These are phyloP conservation scores for Mormyrus iriodes DNA, from an alignment of 2,113 vertebrate genomes.

Conservation along the genomic window DNA sequence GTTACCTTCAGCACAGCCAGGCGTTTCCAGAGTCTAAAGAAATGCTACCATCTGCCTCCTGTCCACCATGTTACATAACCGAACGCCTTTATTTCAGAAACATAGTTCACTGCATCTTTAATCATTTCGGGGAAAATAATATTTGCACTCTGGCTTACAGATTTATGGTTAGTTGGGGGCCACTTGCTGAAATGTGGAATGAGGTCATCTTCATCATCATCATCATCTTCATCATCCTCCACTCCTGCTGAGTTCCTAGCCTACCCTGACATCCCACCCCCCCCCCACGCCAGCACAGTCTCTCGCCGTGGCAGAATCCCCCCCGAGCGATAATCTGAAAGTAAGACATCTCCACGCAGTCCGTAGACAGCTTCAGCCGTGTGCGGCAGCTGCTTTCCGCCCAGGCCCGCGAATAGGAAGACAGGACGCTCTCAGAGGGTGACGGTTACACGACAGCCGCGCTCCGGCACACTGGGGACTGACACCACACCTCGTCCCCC, in stretches of 20 bases:
- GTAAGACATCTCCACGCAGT: neutral
- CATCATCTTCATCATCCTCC: neutral
- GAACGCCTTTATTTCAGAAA: neutral
- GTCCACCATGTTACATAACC: neutral
- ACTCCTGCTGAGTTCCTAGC: neutral
- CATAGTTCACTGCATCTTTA: neutral
- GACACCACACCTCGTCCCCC: neutral
- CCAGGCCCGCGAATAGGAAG: neutral
- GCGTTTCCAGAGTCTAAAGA: neutral
- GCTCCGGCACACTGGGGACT: neutral
- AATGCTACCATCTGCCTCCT: neutral
- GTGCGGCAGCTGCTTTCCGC: neutral
- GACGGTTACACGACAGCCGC: neutral
- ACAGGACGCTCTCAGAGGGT: neutral
- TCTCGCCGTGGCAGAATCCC: neutral
- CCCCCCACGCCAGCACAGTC: neutral
- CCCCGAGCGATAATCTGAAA: neutral
- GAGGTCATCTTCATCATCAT: neutral
- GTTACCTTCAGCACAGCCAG: neutral
- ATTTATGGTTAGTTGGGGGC: neutral
- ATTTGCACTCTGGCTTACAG: neutral
- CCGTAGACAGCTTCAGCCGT: neutral
- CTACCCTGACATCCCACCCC: neutral
- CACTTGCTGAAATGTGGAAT: neutral
- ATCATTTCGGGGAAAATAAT: neutral